A percentile compares a stretch with the other conserved stretches of the same genome.
phyloP scores from a whole-genome alignment of 2,113 vertebrate species.

The Equus quagga region DNA sequence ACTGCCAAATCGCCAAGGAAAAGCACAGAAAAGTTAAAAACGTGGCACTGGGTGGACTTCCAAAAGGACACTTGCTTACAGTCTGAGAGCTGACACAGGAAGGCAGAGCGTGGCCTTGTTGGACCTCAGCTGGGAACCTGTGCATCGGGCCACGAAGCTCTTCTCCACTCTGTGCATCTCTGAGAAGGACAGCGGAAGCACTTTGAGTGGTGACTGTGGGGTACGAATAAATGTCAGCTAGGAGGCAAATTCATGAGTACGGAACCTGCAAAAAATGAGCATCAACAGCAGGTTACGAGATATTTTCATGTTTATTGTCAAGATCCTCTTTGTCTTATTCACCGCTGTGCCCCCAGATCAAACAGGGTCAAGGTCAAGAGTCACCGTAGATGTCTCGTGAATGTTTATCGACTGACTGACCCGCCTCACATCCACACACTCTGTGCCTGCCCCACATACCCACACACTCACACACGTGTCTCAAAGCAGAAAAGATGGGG shows the following conservation, averaged over 20 bases:
- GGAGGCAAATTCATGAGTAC: not conserved
- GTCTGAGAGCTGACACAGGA: not conserved
- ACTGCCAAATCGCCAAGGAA: not conserved
- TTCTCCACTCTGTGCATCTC: fast-evolving
- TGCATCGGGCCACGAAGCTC: fast-evolving
- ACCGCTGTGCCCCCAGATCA: not conserved
- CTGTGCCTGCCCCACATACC: not conserved
- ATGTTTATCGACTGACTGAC: not conserved
- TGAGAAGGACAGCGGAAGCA: fast-evolving
- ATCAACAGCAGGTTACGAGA: fast-evolving
- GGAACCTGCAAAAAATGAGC: not conserved
- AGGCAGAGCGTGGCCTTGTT: fast-evolving
- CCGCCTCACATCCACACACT: not conserved
- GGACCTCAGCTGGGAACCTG: fast-evolving
- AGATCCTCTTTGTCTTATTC: not conserved
- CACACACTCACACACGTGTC: not conserved
- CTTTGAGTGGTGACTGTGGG: not conserved
- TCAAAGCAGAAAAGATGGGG: not conserved
- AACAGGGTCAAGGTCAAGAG: not conserved
- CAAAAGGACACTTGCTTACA: not conserved
- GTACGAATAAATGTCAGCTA: not conserved
- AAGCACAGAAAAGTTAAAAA: not conserved
- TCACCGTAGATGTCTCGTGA: not conserved
- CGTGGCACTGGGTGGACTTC: fast-evolving
- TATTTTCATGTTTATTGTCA: fast-evolving